Conservation (phyloP, 1,140 invertebrate genomes). For the Micrasema longulum region DNA sequence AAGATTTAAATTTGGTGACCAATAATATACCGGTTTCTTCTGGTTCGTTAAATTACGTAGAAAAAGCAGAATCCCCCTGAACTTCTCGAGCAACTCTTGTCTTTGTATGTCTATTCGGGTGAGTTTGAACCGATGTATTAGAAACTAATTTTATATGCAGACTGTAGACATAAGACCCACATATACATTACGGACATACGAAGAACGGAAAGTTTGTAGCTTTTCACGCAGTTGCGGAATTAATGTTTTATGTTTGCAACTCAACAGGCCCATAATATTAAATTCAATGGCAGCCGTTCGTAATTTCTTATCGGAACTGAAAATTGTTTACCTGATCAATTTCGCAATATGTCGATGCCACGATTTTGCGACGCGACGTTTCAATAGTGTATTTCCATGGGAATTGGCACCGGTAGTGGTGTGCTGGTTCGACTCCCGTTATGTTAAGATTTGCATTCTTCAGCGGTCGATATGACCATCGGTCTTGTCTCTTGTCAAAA, state of each 20-base stretch:
- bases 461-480: constrained; percentile 15
- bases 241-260: too few relatives aligned
- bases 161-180: too few relatives aligned
- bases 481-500: too few relatives aligned
- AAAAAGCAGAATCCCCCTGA: constrained; percentile 12
- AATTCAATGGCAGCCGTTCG: too few relatives aligned
- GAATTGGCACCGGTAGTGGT: background rate
- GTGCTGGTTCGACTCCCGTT: constrained; percentile 16
- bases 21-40: constrained; percentile 17
- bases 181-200: too few relatives aligned
- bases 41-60: background rate
- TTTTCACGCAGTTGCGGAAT: too few relatives aligned
- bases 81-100: background rate
- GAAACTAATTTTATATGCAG: too few relatives aligned
- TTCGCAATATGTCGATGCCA: background rate
- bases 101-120: background rate
- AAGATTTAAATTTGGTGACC: background rate
- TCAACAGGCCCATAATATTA: too few relatives aligned
- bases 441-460: constrained; percentile 17
- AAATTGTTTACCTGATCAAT: too few relatives aligned
- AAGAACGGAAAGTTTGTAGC: too few relatives aligned
- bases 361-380: background rate
- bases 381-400: constrained; percentile 6
- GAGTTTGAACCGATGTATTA: too few relatives aligned
- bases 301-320: too few relatives aligned